A percentile compares a stretch with the other conserved stretches of the same genome.
Conservation (phyloP, 2,113 vertebrate species). For the Leptosomus discolor region DNA sequence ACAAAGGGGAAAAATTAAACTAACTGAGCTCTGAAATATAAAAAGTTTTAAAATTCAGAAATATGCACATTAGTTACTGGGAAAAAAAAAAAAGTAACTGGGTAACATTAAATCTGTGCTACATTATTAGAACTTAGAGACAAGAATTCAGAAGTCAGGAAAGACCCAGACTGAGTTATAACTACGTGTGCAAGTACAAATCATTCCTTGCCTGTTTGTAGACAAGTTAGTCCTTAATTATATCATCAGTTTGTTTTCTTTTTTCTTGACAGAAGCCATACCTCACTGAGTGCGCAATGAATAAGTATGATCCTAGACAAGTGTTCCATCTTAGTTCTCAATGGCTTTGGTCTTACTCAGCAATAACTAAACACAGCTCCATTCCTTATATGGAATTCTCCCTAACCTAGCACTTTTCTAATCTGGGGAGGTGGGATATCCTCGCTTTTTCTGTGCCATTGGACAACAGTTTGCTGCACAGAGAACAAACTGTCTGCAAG, state of each 20-base stretch:
- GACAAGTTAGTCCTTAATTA: not conserved
- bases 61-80: not conserved
- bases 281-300: not conserved
- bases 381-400: not conserved
- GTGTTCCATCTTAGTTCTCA: not conserved
- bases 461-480: not conserved
- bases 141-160: not conserved
- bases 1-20: not conserved
- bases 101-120: not conserved
- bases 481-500: not conserved
- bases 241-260: not conserved
- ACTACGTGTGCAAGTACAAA: not conserved
- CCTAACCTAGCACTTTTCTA: fast-evolving
- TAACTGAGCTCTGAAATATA: not conserved
- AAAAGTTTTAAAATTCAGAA: not conserved
- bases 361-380: not conserved
- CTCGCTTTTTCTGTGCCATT: not conserved
- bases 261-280: not conserved
- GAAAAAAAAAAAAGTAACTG: not conserved
- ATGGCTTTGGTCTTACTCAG: not conserved
- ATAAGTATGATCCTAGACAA: not conserved
- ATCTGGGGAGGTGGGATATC: fast-evolving
- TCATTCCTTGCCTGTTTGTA: not conserved
- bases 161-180: not conserved
- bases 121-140: not conserved